Conservation (phyloP, 2,113 vertebrate species). For the Bubo blakistoni region DNA sequence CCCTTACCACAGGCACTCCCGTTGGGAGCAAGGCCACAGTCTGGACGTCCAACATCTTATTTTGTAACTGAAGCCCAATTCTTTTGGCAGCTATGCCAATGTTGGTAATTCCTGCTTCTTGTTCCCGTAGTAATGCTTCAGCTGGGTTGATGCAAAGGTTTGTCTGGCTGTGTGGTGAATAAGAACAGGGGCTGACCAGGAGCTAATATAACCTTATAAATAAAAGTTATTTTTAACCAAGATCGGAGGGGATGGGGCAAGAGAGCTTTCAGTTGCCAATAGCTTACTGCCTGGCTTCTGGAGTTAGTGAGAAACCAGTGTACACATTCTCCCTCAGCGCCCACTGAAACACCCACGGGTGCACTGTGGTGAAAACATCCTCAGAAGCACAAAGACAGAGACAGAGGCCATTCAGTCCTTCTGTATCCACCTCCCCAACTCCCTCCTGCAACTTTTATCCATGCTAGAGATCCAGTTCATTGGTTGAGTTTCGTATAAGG, state of each 20-base stretch:
- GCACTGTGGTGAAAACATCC: background rate
- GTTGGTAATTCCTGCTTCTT: background rate
- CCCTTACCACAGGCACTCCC: background rate
- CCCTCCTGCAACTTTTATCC: background rate
- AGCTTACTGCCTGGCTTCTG: background rate
- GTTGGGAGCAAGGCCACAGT: background rate
- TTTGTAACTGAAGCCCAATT: background rate
- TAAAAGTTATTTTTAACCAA: background rate
- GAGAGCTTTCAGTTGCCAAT: background rate
- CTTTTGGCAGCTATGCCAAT: background rate
- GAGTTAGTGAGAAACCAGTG: background rate
- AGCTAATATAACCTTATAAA: background rate
- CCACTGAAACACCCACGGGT: background rate
- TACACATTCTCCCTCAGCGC: background rate
- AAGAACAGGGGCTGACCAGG: background rate
- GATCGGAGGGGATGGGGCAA: background rate
- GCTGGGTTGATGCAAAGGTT: background rate
- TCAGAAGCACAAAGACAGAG: background rate
- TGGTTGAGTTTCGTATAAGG: background rate
- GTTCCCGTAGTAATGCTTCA: background rate
- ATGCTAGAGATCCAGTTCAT: background rate
- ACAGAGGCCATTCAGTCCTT: background rate
- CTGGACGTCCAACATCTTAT: fast-evolving
- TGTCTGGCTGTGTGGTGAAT: background rate
- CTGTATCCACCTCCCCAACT: background rate